These are phyloP conservation scores for Chascanopsetta lugubris DNA, from an alignment of 2,113 vertebrate genomes.

Conservation along the genomic window DNA sequence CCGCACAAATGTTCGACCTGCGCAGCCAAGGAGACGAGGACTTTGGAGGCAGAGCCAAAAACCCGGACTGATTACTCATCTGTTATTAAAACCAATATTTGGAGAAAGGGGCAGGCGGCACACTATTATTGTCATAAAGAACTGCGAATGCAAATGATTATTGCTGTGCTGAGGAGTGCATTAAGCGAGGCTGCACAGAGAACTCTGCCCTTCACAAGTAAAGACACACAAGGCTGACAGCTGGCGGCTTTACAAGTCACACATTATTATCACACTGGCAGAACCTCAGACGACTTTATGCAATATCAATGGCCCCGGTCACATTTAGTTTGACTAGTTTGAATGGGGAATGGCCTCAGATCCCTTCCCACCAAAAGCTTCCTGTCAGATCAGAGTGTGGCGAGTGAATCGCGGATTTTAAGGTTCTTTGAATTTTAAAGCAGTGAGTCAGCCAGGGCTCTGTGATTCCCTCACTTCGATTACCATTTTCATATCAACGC, in stretches of 20 bases:
- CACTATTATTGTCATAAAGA: constrained; percentile 53
- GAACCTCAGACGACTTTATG: constrained; percentile 24
- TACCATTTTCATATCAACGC: not conserved
- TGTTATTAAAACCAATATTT: constrained; percentile 55
- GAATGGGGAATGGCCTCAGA: not conserved
- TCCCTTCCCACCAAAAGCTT: not conserved
- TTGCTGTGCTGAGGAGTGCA: constrained; percentile 21
- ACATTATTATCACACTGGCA: constrained; percentile 27
- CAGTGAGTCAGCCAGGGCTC: not conserved
- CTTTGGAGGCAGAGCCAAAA: constrained; percentile 40
- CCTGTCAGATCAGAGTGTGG: not conserved
- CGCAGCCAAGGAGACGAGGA: constrained; percentile 39
- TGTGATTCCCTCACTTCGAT: not conserved
- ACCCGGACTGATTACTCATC: constrained; percentile 47
- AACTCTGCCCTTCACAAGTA: constrained; percentile 20
- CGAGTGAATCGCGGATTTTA: not conserved
- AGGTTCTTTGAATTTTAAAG: not conserved
- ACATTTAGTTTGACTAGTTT: constrained; percentile 19
- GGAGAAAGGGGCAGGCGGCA: constrained; percentile 26
- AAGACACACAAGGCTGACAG: constrained; percentile 29
- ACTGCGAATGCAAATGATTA: constrained; percentile 41
- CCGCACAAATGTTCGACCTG: constrained; percentile 38
- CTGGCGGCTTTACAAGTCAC: constrained; percentile 35
- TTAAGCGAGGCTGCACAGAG: constrained; percentile 29
- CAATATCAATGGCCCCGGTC: constrained; percentile 7